phyloP scores from a whole-genome alignment of 2,113 vertebrate genomes.

The Haemorhous mexicanus region DNA sequence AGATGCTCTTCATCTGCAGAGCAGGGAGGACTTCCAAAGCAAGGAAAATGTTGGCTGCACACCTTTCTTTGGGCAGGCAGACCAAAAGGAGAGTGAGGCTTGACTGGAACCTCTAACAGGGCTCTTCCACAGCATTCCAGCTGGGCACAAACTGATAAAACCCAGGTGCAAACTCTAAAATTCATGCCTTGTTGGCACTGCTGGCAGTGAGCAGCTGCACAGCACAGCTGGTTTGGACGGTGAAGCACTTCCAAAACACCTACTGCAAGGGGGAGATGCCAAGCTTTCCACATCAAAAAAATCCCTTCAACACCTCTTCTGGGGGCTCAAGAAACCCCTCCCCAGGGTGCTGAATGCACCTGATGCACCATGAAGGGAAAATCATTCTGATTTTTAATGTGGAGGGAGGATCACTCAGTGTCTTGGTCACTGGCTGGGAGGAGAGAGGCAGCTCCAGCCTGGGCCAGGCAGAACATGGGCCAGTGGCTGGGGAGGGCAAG shows the following conservation, averaged over 20 bases:
- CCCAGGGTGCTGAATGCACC: neutral
- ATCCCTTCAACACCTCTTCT: neutral
- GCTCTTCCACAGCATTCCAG: neutral
- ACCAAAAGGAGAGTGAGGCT: neutral
- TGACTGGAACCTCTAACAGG: neutral
- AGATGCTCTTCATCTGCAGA: neutral
- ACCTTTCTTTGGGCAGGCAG: neutral
- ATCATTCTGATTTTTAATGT: neutral
- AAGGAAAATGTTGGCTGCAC: neutral
- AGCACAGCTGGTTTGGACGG: neutral
- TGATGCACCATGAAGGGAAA: rapidly evolving
- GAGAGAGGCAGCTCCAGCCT: neutral
- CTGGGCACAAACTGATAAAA: neutral
- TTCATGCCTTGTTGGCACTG: neutral
- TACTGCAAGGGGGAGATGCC: neutral
- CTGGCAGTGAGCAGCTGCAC: neutral
- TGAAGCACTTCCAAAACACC: neutral
- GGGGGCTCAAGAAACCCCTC: neutral
- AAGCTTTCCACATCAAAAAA: neutral
- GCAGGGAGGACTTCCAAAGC: neutral
- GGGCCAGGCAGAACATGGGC: neutral
- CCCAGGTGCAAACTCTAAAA: neutral
- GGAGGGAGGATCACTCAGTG: neutral
- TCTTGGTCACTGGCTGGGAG: neutral
- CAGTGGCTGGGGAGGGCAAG: neutral